Conservation (phyloP, 2,113 vertebrate genomes). For the Protobothrops flavoviridis region DNA sequence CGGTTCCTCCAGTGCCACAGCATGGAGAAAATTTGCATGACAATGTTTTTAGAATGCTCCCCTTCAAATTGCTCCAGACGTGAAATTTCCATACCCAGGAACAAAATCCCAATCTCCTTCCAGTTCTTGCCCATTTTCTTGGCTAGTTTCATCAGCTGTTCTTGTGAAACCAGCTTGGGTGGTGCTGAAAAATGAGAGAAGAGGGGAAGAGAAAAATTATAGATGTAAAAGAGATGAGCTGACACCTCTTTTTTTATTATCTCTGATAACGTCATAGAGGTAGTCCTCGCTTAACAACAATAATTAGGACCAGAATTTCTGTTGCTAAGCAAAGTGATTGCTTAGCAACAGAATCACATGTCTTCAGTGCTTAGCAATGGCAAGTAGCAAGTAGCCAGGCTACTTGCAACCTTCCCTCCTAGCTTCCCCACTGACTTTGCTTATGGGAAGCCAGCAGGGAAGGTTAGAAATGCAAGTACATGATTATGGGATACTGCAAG, state of each 20-base stretch:
- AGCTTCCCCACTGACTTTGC: neutral
- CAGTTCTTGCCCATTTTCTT: neutral
- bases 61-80: slow-evolving; percentile 31
- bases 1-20: neutral
- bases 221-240: neutral
- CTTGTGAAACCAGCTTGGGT: neutral
- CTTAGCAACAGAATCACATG: neutral
- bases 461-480: neutral
- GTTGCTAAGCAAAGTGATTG: neutral
- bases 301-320: neutral
- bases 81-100: slow-evolving; percentile 5
- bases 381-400: neutral
- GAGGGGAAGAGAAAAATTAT: neutral
- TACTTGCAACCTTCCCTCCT: neutral
- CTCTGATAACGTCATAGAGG: neutral
- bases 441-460: neutral
- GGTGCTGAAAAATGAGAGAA: neutral
- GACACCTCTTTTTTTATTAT: neutral
- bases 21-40: slow-evolving; percentile 35
- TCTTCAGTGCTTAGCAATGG: neutral
- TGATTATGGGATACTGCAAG: neutral
- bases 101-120: slow-evolving; percentile 23
- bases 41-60: neutral
- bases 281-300: neutral
- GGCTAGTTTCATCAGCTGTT: neutral